Evolutionary conservation across 2,113 vertebrate species (phyloP).

Genomic region (Holacanthus passer): DNA sequence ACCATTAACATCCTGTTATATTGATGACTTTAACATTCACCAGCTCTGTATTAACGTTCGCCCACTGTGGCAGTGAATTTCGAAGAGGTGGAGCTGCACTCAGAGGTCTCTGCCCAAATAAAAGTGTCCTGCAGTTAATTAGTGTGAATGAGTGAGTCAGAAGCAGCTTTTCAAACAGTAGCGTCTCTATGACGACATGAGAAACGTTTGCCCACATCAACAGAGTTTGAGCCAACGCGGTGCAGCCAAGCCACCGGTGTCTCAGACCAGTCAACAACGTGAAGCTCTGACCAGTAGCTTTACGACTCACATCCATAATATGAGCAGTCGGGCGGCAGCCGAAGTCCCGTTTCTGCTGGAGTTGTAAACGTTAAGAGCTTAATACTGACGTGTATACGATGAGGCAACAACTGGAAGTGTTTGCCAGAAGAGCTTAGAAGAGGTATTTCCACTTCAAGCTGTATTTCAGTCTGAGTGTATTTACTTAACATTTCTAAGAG

Average conservation of each 20-base stretch:
- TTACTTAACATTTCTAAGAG: constrained; percentile 41
- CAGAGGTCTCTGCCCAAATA: constrained; percentile 8
- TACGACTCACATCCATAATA: not conserved
- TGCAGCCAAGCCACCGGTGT: not conserved
- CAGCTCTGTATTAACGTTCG: not conserved
- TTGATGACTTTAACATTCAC: constrained; percentile 1
- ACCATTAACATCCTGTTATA: not conserved
- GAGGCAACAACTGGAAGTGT: constrained; percentile 38
- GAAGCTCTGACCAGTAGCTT: not conserved
- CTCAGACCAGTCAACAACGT: constrained; percentile 1
- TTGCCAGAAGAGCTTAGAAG: constrained; percentile 11
- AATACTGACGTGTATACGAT: not conserved
- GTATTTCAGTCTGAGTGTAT: constrained; percentile 28
- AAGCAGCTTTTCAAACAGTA: constrained; percentile 34
- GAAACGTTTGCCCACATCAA: constrained; percentile 42
- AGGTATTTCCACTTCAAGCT: constrained; percentile 26
- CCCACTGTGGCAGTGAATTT: constrained; percentile 3
- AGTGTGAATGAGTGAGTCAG: constrained; percentile 26
- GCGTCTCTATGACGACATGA: constrained; percentile 48
- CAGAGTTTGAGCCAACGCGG: not conserved
- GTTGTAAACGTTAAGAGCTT: not conserved
- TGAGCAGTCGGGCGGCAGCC: not conserved
- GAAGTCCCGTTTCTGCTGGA: not conserved
- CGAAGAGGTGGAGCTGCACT: constrained; percentile 14
- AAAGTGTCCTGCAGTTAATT: constrained; percentile 36